These are phyloP conservation scores for Tupaia tana DNA, from an alignment of 2,113 vertebrate genomes.

Conservation along the genomic window DNA sequence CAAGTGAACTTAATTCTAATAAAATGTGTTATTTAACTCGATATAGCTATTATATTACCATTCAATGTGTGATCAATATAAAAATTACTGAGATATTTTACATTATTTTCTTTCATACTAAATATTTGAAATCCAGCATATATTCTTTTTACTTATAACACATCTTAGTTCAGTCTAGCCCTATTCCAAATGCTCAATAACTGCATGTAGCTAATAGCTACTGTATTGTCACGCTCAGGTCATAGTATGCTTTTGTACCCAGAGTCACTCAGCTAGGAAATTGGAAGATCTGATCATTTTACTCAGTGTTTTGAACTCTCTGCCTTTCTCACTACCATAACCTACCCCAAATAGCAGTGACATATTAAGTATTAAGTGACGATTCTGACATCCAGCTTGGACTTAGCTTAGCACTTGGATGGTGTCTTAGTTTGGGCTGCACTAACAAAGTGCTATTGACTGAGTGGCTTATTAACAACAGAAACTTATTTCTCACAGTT, in stretches of 20 bases:
- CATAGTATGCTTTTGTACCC: background rate
- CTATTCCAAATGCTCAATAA: background rate
- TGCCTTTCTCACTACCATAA: background rate
- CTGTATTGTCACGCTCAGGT: background rate
- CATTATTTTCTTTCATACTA: constrained; percentile 3
- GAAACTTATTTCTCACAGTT: background rate
- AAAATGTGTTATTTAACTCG: constrained; percentile 32
- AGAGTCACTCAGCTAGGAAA: background rate
- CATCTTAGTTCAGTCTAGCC: background rate
- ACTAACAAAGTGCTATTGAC: background rate
- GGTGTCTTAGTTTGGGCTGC: background rate
- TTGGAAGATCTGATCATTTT: background rate
- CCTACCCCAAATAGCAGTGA: too few relatives aligned
- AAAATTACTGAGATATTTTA: constrained; percentile 31
- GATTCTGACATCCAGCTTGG: background rate
- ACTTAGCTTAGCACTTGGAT: background rate
- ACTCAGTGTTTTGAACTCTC: background rate
- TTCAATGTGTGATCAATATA: background rate
- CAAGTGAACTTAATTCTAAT: constrained; percentile 24
- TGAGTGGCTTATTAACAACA: background rate
- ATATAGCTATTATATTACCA: constrained; percentile 21
- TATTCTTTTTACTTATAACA: background rate
- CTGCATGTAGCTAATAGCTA: background rate
- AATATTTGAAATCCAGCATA: constrained; percentile 33
- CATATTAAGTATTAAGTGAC: background rate